Evolutionary conservation across 2,113 vertebrate species (phyloP), one percentile per base, ranked within the genome.

Genomic region (Campylomormyrus numenius): DNA sequence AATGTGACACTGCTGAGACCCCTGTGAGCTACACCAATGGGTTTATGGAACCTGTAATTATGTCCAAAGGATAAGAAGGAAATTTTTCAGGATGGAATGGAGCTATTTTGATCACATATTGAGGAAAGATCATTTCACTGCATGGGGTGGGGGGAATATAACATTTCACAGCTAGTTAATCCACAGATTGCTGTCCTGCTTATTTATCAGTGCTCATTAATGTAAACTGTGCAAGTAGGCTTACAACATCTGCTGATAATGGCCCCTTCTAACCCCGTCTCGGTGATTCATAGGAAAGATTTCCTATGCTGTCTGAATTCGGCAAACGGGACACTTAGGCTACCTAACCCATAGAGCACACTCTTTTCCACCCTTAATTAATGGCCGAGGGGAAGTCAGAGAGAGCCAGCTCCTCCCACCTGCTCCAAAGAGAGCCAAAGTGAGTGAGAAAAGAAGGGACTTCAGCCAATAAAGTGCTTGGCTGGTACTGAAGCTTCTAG

Each of bases 151-250:
- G 5, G 27, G 13, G 8, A 62, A 24, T 39, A 19, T 31, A 21
- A 46, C 52, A 46, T 58, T 88, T 88, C 56, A 66, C 56, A 88
- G 27, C 35, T 58, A 58, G 39, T 88, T 45, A 88, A 88, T 88
- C 53, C n/a, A 62, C 87, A 66, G 56, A 31, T 35, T 62, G 56
- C 42, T 52, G 15, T 88, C 27, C 87, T 42, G 53, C 21, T 62
- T 62, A 19, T 66, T 62, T 62, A 35, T 88, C 87, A 88, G 27
- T n/a, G 21, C 10, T 88, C 24, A 62, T 62, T 88, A 88, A 87
- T 17, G 19, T 52, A 87, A 87, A 56, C 9, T 31, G 27, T 50
- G 49, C 27, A 27, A 52, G 49, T 7, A 24, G 13, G 5, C 50
- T 39, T 17, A 53, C 15, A 27, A 53, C 86, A 87, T 52, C n/a